These are phyloP conservation scores for Theonella swinhoei DNA, from an alignment of 37 sponge, comb jelly and placozoan genomes.

Conservation along the genomic window DNA sequence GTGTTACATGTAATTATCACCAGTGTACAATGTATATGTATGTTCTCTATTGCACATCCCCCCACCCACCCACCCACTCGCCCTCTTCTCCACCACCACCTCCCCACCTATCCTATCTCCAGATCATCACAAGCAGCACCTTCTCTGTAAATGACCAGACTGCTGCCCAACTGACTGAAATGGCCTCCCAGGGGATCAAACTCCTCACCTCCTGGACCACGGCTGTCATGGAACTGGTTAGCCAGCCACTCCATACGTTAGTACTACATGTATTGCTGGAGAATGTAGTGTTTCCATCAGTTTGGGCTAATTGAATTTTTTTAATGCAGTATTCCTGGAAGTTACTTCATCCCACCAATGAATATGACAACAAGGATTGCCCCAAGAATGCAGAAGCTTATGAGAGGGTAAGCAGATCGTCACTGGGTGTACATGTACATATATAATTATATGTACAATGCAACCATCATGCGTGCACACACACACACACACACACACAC, in stretches of 20 bases:
- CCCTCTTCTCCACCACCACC: conserved; percentile 11
- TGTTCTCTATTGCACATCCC: conserved; percentile 34
- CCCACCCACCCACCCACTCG: conserved; percentile 16
- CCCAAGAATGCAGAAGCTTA: conserved; percentile 94
- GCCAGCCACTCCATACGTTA: neutral
- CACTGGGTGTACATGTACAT: too few species aligned
- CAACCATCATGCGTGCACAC: too few species aligned
- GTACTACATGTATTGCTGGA: too few species aligned
- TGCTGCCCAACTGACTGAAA: conserved; percentile 79
- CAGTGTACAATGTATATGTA: too few species aligned
- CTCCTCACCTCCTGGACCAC: conserved; percentile 91
- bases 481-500: too few species aligned
- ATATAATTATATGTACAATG: too few species aligned
- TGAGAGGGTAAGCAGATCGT: conserved; percentile 73
- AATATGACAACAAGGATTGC: conserved; percentile 90
- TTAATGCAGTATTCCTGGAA: conserved; percentile 91
- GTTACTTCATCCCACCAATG: conserved; percentile 92
- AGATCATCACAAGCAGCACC: conserved; percentile 79
- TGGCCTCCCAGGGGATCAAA: conserved; percentile 85
- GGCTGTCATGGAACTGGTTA: conserved; percentile 91
- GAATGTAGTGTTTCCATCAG: too few species aligned
- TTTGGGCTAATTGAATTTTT: too few species aligned
- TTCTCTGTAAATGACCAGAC: conserved; percentile 76
- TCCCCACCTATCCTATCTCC: too few species aligned
- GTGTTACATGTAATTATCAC: too few species aligned